These are phyloP conservation scores for Stenodema calcarata DNA, from an alignment of 2,888 invertebrate species.

Conservation along the genomic window DNA sequence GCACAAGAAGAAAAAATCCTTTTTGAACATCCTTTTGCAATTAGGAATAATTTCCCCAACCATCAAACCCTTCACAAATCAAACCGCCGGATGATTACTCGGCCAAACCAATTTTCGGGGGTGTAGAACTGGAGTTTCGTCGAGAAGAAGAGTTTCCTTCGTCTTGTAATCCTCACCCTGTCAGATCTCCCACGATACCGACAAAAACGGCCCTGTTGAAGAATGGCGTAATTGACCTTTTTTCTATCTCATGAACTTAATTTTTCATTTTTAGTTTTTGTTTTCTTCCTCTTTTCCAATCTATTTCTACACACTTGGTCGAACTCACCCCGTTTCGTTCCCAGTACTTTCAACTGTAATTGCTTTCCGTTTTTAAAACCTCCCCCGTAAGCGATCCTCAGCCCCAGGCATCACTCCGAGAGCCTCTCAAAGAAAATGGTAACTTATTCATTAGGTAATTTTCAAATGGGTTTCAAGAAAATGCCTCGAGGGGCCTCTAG, in stretches of 20 bases:
- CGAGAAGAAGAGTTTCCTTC: not conserved
- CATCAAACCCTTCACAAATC: not conserved
- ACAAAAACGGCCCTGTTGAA: not conserved
- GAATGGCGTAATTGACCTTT: slow-evolving; percentile 37
- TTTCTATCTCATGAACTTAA: not conserved
- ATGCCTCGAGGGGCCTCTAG: not conserved
- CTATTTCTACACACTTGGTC: not conserved
- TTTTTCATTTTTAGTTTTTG: not conserved
- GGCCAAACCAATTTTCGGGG: not conserved
- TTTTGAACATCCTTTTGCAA: not conserved
- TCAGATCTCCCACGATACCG: not conserved
- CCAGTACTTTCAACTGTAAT: slow-evolving; percentile 28
- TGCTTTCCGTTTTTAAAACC: slow-evolving; percentile 34
- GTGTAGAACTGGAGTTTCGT: not conserved
- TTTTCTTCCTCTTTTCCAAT: not conserved
- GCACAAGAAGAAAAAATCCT: not conserved
- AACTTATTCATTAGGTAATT: slow-evolving; percentile 47
- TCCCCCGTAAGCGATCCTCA: slow-evolving; percentile 4
- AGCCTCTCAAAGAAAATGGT: slow-evolving; percentile 25
- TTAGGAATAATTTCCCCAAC: not conserved
- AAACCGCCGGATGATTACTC: not conserved
- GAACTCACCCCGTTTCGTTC: not conserved
- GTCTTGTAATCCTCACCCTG: not conserved
- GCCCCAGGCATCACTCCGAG: not conserved
- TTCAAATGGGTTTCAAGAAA: slow-evolving; percentile 27